phyloP scores from a whole-genome alignment of 2,888 invertebrate genomes.

The Arctia plantaginis region DNA sequence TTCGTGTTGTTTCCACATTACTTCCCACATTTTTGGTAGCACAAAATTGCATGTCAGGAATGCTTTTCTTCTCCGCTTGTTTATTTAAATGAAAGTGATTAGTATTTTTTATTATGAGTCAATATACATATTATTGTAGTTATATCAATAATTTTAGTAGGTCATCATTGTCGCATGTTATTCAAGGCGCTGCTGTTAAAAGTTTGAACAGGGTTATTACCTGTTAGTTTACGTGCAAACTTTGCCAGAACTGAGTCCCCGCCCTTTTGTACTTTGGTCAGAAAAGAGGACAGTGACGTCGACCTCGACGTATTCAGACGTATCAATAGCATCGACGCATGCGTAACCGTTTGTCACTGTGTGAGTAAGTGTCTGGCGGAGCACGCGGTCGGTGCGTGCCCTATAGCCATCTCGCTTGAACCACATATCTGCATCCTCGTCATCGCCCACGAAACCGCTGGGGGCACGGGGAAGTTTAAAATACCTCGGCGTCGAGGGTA shows the following conservation, averaged over 20 bases:
- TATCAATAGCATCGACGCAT: constrained; percentile 76
- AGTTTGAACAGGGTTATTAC: constrained; percentile 23
- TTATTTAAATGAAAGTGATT: not conserved
- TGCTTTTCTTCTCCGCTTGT: not conserved
- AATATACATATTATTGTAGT: not conserved
- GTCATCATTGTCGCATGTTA: not conserved
- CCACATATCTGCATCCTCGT: constrained; percentile 65
- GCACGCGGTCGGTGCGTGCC: constrained; percentile 80
- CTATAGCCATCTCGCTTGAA: constrained; percentile 68
- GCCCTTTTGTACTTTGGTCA: constrained; percentile 67
- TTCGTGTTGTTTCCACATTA: not conserved
- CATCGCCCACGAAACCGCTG: constrained; percentile 56
- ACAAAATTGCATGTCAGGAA: not conserved
- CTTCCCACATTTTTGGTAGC: not conserved
- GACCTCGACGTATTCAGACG: constrained; percentile 71
- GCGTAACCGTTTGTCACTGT: constrained; percentile 73
- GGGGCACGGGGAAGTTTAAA: constrained; percentile 81
- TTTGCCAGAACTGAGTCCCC: constrained; percentile 37
- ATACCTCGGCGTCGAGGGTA: constrained; percentile 72
- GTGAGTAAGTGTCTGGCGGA: constrained; percentile 74
- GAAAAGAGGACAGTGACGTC: constrained; percentile 78
- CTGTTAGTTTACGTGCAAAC: constrained; percentile 29
- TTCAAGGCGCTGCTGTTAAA: not conserved
- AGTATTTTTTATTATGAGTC: not conserved
- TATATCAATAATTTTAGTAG: not conserved